Conservation (phyloP, 2,113 vertebrate genomes). For the Nycticorax nycticorax region DNA sequence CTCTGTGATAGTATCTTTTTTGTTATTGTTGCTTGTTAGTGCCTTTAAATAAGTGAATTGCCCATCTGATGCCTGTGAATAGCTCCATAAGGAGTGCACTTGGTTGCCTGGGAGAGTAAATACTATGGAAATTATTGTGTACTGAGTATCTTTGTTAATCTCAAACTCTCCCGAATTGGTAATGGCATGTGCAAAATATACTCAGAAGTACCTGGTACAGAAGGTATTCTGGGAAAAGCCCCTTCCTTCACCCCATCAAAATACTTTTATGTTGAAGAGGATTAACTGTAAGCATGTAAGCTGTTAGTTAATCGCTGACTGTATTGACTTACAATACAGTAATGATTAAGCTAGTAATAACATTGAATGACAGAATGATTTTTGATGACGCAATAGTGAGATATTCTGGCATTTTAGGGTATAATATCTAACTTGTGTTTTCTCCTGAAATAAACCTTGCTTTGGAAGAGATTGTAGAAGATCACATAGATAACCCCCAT, state of each 20-base stretch:
- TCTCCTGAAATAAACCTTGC: neutral
- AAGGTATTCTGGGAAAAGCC: neutral
- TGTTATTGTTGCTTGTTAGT: neutral
- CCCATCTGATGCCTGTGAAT: neutral
- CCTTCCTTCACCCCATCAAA: neutral
- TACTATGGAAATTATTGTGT: neutral
- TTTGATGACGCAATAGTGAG: neutral
- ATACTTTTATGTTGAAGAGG: neutral
- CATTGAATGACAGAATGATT: neutral
- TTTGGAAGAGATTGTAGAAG: neutral
- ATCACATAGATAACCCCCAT: neutral
- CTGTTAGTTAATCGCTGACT: neutral
- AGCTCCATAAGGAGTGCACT: neutral
- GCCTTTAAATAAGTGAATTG: neutral
- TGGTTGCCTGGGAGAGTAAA: neutral
- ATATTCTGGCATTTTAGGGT: neutral
- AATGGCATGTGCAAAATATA: neutral
- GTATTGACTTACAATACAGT: too few species aligned
- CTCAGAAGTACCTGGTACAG: neutral
- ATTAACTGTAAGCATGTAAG: neutral
- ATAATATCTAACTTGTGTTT: neutral
- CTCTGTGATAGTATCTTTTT: neutral
- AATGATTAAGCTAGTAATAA: neutral
- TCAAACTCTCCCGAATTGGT: neutral
- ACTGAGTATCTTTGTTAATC: neutral